Evolutionary conservation across 1,140 invertebrate genomes (phyloP), one percentile per base, ranked within the genome.

Genomic region (Spodoptera frugiperda): DNA sequence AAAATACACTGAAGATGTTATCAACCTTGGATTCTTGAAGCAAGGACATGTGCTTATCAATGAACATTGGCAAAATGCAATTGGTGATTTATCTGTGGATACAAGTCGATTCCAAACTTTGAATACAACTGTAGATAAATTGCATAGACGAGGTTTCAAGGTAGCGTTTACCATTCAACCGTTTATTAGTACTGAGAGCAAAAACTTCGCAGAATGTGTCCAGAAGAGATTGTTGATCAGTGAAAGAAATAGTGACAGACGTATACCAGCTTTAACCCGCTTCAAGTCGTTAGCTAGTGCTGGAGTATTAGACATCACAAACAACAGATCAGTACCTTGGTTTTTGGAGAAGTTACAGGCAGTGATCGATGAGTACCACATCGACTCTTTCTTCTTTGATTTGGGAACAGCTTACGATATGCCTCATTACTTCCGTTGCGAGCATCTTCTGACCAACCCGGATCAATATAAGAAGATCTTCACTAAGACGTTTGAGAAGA

Each of bases 321-420:
- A 98, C 73, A 96, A 97, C 79, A 94, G 95, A 44, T 96, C 97
- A 0, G 90, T 97, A 1, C 95, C 96, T 0, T 99, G 98, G 98
- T 95, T 98, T 17, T 88, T 96, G 3, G 94, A 95, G 25, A 97
- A 98, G 87, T 91, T 99, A 1, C 95, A 96, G 78, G 91, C 94
- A 1, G 91, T 99, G 0, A 95, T 96, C 25, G 95, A 95, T 1
- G 95, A 96, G 44, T 98, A 97, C 78, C 95, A 97, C 33, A 97
- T 99, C 8, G 97, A 98, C 85, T 97, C 98, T 0, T 98, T 98
- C 88, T 99, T 97, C 82, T 95, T 99, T 55, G 98, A 99, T 86
- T 94, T 98, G 25, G 98, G 98, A 0, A 98, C 97, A 3, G 97
- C 97, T 0, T 97, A 97, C 57, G 97, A 98, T 83, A 96, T 99